Percentiles rank a stretch among this genome's conserved stretches.
These are phyloP conservation scores for Lamellibrachia columna DNA, from an alignment of 2,888 invertebrate genomes.

Conservation along the genomic window DNA sequence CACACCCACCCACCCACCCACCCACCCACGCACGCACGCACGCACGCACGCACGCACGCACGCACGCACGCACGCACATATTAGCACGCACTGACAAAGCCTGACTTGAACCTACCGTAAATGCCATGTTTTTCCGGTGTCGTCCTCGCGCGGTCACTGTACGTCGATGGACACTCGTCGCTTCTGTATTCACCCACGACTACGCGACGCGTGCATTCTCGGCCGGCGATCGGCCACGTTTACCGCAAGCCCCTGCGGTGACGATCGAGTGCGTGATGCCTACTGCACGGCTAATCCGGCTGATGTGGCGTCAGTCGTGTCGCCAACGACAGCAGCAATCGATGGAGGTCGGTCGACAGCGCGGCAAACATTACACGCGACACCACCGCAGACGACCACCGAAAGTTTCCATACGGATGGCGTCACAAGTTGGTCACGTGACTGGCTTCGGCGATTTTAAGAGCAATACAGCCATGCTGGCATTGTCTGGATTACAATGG, in stretches of 20 bases:
- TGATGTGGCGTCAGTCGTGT: background rate
- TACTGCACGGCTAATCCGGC: background rate
- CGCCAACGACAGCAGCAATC: background rate
- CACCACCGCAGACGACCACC: background rate
- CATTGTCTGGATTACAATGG: background rate
- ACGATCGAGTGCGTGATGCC: background rate
- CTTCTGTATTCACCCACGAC: background rate
- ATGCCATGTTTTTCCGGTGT: background rate
- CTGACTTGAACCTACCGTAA: background rate
- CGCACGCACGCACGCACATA: too few species aligned
- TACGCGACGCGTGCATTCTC: background rate
- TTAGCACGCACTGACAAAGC: too few species aligned
- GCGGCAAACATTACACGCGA: constrained; percentile 1
- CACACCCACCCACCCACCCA: too few species aligned
- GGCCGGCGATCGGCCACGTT: background rate
- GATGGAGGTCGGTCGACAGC: background rate
- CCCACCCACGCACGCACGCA: too few species aligned
- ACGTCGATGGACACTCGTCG: background rate
- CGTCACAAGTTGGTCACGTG: background rate
- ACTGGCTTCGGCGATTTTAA: background rate
- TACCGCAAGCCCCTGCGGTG: background rate
- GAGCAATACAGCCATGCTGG: background rate
- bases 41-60: too few species aligned
- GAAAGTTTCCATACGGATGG: background rate
- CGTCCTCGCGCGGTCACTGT: background rate